Evolutionary conservation across 2,888 invertebrate genomes (phyloP), one percentile per base, ranked within the genome.

Genomic region (Anodontia alba): DNA sequence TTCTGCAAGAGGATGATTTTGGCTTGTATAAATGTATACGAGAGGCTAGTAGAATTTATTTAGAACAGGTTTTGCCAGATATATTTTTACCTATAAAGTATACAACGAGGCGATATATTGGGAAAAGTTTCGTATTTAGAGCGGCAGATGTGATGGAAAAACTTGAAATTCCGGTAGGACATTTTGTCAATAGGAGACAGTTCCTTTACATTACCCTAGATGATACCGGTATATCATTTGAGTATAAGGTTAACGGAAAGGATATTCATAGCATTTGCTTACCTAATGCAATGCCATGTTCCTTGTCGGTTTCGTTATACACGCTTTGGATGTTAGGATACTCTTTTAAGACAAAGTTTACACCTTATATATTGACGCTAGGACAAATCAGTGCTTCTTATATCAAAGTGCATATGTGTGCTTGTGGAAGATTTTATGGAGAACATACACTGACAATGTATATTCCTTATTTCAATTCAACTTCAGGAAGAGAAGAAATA

Each of bases 371-470:
- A 26, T 1, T 26, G 5, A 54, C 3, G 5, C 3, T 26, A 8
- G 26, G 15, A 26, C 7, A 23, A 54, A 8, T 54, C 23, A 26
- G 5, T 10, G 23, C 23, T 54, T 54, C 54, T 7, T n/a, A 2
- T 15, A 26, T 54, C 12, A 12, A 26, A 26, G 2, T 33, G 2
- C 62, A 62, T 33, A 33, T 23, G 20, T 62, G 62, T 33, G 62
- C 20, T 12, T 62, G 62, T 33, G 62, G 62, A 62, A 62, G 62
- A 33, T 33, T 62, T 31, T 62, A 33, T 62, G 62, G 62, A 3
- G 62, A 33, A 33, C 62, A 62, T 33, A n/a, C 62, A n/a, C 20
- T 62, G 7, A 62, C 62, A 10, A 62, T 62, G 62, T 62, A 33
- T 33, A 62, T 62, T 62, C 31, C 31, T 15, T 62, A 62, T 23